These are phyloP conservation scores for Cinara cedri DNA, from an alignment of 2,888 invertebrate genomes.

Conservation along the genomic window DNA sequence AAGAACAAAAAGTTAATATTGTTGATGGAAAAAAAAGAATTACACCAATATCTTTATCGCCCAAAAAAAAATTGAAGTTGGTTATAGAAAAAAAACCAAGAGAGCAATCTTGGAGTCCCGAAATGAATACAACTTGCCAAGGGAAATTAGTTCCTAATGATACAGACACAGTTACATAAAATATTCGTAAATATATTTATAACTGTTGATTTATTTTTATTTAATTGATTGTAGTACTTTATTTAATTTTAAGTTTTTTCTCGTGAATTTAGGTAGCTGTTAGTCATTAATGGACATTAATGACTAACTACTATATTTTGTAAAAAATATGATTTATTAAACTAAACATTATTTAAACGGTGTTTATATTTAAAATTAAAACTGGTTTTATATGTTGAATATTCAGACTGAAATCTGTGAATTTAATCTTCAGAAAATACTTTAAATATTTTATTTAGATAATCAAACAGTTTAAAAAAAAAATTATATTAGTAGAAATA, in stretches of 20 bases:
- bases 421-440: neutral
- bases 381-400: too few species aligned
- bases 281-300: too few species aligned
- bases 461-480: neutral
- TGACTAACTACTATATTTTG: too few species aligned
- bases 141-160: neutral
- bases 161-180: neutral
- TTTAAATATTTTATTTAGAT: neutral
- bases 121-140: neutral
- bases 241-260: slow-evolving; percentile 29
- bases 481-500: neutral
- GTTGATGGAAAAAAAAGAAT: slow-evolving; percentile 48
- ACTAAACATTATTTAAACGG: too few species aligned
- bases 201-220: slow-evolving; percentile 29
- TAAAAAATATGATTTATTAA: too few species aligned
- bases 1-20: slow-evolving; percentile 47
- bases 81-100: neutral
- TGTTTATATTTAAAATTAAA: too few species aligned
- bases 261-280: neutral
- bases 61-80: slow-evolving; percentile 28
- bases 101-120: slow-evolving; percentile 17
- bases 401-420: neutral
- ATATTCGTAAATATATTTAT: neutral
- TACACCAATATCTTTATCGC: slow-evolving; percentile 43
- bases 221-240: slow-evolving; percentile 30